Evolutionary conservation across 2,888 invertebrate species (phyloP).

Genomic region (Eugnorisma glareosa): DNA sequence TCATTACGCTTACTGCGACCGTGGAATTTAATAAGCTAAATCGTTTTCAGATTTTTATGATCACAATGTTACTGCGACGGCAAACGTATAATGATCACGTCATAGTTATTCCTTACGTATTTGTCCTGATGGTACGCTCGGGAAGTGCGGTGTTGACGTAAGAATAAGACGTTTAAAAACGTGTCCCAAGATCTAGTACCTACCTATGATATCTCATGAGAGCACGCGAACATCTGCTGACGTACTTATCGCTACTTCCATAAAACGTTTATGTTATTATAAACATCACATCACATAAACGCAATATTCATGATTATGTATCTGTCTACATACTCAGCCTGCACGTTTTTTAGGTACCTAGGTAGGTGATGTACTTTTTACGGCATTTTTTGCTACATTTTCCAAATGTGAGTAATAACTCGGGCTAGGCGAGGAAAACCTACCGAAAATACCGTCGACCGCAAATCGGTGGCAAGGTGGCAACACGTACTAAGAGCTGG

Average conservation of each 20-base stretch:
- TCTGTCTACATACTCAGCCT: background rate
- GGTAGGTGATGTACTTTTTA: conserved; percentile 49
- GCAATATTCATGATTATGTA: background rate
- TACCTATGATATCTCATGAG: background rate
- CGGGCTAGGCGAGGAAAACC: background rate
- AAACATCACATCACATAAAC: background rate
- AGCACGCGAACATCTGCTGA: background rate
- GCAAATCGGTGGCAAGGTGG: background rate
- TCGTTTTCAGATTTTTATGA: background rate
- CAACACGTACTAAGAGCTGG: background rate
- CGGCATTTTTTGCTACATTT: conserved; percentile 24
- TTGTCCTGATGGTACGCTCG: background rate
- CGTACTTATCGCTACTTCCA: background rate
- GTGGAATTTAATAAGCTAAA: background rate
- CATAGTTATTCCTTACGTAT: background rate
- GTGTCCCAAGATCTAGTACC: background rate
- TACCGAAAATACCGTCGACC: background rate
- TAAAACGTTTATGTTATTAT: conserved; percentile 26
- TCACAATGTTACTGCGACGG: background rate
- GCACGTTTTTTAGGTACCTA: conserved; percentile 8
- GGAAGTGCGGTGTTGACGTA: background rate
- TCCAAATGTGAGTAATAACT: conserved; percentile 29
- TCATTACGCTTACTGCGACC: background rate
- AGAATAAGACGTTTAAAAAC: background rate
- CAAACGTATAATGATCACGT: background rate